A percentile compares a stretch with the other conserved stretches of the same genome.
Evolutionary conservation across 2,797 vertebrate species (phyloP).

Genomic region (Siniperca obscura): DNA sequence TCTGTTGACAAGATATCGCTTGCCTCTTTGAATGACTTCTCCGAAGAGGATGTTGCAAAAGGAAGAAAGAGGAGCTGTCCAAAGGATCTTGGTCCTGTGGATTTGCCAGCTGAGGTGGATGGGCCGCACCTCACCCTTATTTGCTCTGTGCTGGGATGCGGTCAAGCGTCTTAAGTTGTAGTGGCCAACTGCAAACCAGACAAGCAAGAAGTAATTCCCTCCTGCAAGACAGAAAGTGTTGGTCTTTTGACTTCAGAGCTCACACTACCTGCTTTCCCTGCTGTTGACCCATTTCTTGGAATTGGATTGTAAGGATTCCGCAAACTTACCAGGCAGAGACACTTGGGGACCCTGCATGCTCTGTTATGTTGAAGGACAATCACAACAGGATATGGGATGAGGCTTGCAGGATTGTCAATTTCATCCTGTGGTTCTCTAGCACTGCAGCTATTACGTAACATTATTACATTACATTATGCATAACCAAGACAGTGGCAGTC

Average conservation of each 20-base stretch:
- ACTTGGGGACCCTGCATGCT: slow-evolving; percentile 2
- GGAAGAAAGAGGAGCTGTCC: neutral
- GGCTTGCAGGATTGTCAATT: neutral
- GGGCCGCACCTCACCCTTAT: neutral
- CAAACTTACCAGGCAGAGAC: neutral
- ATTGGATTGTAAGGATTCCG: neutral
- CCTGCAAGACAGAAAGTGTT: neutral
- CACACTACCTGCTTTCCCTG: neutral
- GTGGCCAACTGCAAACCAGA: neutral
- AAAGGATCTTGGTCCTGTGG: neutral
- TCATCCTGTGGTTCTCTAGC: neutral
- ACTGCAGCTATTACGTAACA: slow-evolving; percentile 3
- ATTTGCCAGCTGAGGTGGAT: neutral
- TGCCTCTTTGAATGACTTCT: no score
- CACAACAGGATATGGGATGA: neutral
- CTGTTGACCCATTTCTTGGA: neutral
- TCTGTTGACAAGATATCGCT: no score
- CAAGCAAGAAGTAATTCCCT: neutral
- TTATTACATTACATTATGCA: neutral
- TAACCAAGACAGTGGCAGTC: neutral
- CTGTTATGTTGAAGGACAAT: neutral
- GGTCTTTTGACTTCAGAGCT: neutral
- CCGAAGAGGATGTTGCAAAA: neutral
- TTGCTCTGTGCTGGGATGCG: neutral
- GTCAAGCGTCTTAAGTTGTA: neutral